Conservation (phyloP, 2,797 vertebrate species). For the Sarcophilus harrisii region DNA sequence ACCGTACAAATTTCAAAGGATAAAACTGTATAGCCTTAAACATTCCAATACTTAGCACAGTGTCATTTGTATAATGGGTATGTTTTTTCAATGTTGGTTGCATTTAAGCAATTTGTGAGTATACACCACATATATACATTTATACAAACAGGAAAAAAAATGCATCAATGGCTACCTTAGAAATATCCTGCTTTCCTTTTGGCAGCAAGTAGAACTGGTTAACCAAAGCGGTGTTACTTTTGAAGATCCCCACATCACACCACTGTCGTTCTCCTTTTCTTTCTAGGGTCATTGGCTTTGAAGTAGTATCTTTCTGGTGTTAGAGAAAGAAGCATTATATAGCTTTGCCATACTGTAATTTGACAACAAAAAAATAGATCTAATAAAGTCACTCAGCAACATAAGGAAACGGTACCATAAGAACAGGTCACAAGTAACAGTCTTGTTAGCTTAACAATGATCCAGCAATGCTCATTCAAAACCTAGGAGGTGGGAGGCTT, state of each 20-base stretch:
- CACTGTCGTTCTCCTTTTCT: constrained; percentile 88
- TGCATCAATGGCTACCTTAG: constrained; percentile 82
- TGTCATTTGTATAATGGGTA: not conserved
- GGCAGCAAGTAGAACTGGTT: constrained; percentile 92
- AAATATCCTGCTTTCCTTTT: constrained; percentile 85
- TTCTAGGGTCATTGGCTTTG: constrained; percentile 73
- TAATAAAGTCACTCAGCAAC: constrained; percentile 68
- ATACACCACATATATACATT: not conserved
- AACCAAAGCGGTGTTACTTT: constrained; percentile 92
- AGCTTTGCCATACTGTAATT: constrained; percentile 57
- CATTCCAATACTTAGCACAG: not conserved
- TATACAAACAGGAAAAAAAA: constrained; percentile 27
- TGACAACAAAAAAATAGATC: constrained; percentile 53
- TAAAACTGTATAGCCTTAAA: not conserved
- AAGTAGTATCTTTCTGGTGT: constrained; percentile 83
- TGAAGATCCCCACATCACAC: constrained; percentile 96
- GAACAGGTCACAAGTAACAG: constrained; percentile 52
- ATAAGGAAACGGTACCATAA: constrained; percentile 48
- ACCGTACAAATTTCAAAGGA: not conserved
- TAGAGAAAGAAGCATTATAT: constrained; percentile 75
- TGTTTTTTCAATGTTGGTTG: not conserved
- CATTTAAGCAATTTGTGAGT: not conserved
- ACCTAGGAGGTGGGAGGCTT: constrained; percentile 54
- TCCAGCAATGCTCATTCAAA: constrained; percentile 52
- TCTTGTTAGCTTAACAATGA: constrained; percentile 61